A percentile compares a stretch with the other conserved stretches of the same genome.
Evolutionary conservation across 2,797 vertebrate species (phyloP).

Genomic region (Alosa sapidissima): DNA sequence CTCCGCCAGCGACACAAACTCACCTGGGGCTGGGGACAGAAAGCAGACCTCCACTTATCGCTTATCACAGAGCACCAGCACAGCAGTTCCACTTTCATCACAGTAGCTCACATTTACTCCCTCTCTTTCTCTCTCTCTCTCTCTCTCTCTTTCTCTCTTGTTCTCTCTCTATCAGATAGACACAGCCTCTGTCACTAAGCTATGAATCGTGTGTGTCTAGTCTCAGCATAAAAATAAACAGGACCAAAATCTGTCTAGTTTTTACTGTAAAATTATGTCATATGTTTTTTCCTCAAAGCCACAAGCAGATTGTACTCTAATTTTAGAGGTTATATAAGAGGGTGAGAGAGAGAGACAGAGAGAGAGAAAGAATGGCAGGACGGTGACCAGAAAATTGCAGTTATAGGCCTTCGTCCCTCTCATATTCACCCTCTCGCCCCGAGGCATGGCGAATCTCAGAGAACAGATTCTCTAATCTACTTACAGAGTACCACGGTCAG

Average conservation of each 20-base stretch:
- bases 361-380: background rate
- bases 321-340: constrained; percentile 22
- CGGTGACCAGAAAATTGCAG: background rate
- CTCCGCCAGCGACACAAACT: constrained; percentile 81
- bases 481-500: constrained; percentile 46
- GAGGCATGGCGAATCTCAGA: constrained; percentile 32
- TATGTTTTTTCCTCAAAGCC: background rate
- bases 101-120: background rate
- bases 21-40: constrained; percentile 59
- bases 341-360: background rate
- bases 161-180: background rate
- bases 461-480: constrained; percentile 38
- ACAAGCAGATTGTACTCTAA: background rate
- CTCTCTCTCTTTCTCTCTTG: background rate
- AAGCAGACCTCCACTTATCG: background rate
- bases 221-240: background rate
- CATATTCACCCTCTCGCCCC: constrained; percentile 24
- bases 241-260: background rate
- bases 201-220: background rate
- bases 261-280: background rate
- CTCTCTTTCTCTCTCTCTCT: background rate
- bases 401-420: background rate
- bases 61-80: background rate
- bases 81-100: background rate
- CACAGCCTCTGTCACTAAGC: background rate